These are phyloP conservation scores for Rhyacophila brunnea DNA, from an alignment of 1,140 invertebrate genomes.

Conservation along the genomic window DNA sequence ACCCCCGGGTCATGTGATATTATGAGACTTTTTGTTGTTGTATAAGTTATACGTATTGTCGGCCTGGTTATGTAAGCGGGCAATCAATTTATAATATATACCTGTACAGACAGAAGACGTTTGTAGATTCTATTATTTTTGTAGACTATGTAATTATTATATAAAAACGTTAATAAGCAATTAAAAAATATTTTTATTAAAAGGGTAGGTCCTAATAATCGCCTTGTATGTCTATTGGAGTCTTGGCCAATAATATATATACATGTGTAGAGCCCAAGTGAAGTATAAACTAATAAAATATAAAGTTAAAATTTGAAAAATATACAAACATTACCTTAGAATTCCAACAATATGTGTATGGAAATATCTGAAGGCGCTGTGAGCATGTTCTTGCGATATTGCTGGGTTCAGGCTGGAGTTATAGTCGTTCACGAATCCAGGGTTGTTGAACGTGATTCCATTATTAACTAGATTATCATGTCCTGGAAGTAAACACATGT, in stretches of 20 bases:
- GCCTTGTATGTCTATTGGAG: slow-evolving; percentile 32
- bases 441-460: background rate
- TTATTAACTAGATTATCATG: background rate
- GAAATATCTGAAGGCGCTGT: slow-evolving; percentile 54
- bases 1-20: no score
- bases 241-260: no score
- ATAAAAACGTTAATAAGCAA: no score
- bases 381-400: slow-evolving; percentile 62
- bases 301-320: no score
- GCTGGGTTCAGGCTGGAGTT: slow-evolving; percentile 58
- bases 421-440: slow-evolving; percentile 68
- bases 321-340: slow-evolving; percentile 35
- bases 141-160: no score
- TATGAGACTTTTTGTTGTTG: no score
- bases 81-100: no score
- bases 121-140: no score
- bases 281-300: background rate
- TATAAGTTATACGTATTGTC: no score
- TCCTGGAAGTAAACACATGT: background rate
- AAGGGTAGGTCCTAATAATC: slow-evolving; percentile 23
- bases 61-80: no score
- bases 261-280: no score
- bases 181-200: slow-evolving; percentile 34
- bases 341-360: slow-evolving; percentile 48
- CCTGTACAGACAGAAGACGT: no score